These are phyloP conservation scores for Bergia puertoricense DNA, from an alignment of 92 coral and sea anemone genomes.

Conservation along the genomic window DNA sequence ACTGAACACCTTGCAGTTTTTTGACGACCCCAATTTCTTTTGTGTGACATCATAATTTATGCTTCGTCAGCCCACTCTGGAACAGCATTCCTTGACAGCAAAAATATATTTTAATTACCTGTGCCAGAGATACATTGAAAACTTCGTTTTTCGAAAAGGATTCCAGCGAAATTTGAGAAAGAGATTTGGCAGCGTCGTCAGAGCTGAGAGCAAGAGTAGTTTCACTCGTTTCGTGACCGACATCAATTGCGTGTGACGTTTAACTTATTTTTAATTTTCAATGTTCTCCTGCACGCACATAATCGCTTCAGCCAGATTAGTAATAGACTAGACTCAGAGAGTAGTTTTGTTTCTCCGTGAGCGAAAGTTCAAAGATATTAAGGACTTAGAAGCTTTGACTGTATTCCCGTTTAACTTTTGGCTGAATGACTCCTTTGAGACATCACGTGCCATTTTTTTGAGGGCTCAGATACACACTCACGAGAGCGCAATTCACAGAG, in stretches of 20 bases:
- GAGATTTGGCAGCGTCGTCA: background rate
- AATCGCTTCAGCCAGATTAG: background rate
- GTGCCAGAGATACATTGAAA: background rate
- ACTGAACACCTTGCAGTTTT: constrained; percentile 40
- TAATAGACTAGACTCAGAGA: background rate
- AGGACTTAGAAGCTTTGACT: background rate
- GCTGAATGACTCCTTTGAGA: constrained; percentile 4
- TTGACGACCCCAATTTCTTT: constrained; percentile 39
- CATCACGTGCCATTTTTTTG: background rate
- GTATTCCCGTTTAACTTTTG: background rate
- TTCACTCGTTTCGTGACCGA: constrained; percentile 30
- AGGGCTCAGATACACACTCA: too few relatives aligned
- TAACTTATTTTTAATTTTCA: constrained; percentile 25
- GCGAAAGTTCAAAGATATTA: background rate
- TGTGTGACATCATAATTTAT: constrained; percentile 43
- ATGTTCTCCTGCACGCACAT: constrained; percentile 33
- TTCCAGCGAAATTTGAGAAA: background rate
- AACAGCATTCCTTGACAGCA: constrained; percentile 31
- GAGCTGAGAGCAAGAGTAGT: background rate
- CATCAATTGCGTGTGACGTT: constrained; percentile 42
- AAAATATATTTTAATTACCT: background rate
- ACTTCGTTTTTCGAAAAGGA: background rate
- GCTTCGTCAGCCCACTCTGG: constrained; percentile 12
- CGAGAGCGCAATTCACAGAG: background rate
- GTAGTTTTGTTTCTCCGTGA: background rate